Evolutionary conservation across 2,888 invertebrate species (phyloP), one percentile per base, ranked within the genome.

Genomic region (Drosophila lutescens): DNA sequence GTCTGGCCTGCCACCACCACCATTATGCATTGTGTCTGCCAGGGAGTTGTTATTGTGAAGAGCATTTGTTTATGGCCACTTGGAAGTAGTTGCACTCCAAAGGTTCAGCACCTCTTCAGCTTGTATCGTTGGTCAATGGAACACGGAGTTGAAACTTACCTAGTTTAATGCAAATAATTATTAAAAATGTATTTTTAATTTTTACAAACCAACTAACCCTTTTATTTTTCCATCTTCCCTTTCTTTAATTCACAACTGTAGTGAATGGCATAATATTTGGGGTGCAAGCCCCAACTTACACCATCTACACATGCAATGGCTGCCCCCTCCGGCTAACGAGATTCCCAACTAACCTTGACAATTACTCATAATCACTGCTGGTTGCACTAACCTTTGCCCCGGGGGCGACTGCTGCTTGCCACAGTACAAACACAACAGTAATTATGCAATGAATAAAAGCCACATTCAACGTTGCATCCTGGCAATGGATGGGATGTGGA

Each of bases 381-480:
- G 55, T 57, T 32, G 73, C 56, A 50, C 53, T 55, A 55, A 23
- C 62, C 62, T 38, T n/a, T 40, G 49, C 53, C 75, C 58, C 17
- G 47, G 74, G 67, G 76, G 56, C 58, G 55, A 59, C 58, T 49
- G 65, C 59, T 59, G 63, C 51, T 38, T 69, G 74, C 67, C 81
- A 63, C 72, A 79, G 58, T 62, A 85, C 85, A 85, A 86, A 85
- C 83, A 81, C 77, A 84, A 74, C 82, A 67, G 85, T 85, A 87
- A 87, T 83, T 83, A 85, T 81, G 83, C 73, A 85, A 83, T 85
- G 83, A 82, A 87, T 79, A 73, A 70, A 76, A 70, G 76, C 87
- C 79, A 85, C 85, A 83, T 79, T 84, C 78, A 80, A 76, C 74
- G 55, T 68, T 80, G 62, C 55, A 70, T 20, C 53, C 8, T 7